Evolutionary conservation across 2,797 vertebrate species (phyloP), one percentile per base, ranked within the genome.

Genomic region (Numenius phaeopus): DNA sequence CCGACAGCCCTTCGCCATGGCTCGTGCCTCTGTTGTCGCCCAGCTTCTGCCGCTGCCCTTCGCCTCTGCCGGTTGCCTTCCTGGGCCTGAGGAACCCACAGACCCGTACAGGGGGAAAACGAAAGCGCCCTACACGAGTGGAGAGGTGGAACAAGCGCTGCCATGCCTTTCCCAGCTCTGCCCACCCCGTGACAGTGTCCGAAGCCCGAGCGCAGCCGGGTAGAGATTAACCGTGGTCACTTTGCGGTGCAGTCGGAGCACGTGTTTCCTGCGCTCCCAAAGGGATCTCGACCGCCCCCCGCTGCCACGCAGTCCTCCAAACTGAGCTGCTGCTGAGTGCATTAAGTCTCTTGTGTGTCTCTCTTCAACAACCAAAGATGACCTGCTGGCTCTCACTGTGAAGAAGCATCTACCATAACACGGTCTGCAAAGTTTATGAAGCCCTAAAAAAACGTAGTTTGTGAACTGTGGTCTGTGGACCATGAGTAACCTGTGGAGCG

Each of bases 311-410:
- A 44, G 69, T 54, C 72, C 94, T 79, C 88, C 96, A 77, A n/a
- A 21, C 76, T 5, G 32, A 93, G 72, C 89, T 66, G 65, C 82
- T 70, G 71, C 94, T 12, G 52, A 94, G 85, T 23, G 54, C 24
- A 1, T 55, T 9, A 44, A 82, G 61, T 85, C 94, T 96, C 83
- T 73, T 26, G 16, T 7, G 18, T 57, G 84, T 97, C 89, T 75
- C 92, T 62, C 92, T 75, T 54, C 94, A 32, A 46, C 93, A 95
- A 69, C 92, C 79, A 86, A 58, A 95, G 96, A 69, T 44, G 92
- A 84, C 17, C 95, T 66, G 92, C 87, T 87, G 87, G 92, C 96
- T 96, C 95, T 87, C 89, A n/a, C 83, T 72, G 76, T 66, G 90
- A 92, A 85, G 75, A 73, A 89, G 71, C 69, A 9, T 47, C 83